phyloP scores from a whole-genome alignment of 2,113 vertebrate species.

The Columbina picui region DNA sequence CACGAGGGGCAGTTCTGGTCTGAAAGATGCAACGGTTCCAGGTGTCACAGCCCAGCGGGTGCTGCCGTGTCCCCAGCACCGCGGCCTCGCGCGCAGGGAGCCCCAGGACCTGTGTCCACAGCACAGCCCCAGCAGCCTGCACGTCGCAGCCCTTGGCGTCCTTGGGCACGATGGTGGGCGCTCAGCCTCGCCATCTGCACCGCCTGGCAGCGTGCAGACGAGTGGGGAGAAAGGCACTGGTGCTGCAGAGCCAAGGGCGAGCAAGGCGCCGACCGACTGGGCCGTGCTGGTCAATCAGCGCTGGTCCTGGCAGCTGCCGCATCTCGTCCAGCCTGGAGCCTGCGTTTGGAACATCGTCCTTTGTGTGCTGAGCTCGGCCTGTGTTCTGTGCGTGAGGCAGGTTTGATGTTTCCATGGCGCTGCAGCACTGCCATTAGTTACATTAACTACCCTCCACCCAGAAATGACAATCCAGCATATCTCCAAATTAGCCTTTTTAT shows the following conservation, averaged over 20 bases:
- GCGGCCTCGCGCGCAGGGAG: too few species aligned
- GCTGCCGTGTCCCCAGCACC: too few species aligned
- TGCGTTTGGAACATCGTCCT: neutral
- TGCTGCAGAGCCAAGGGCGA: neutral
- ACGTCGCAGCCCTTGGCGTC: rapidly evolving
- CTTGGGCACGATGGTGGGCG: rapidly evolving
- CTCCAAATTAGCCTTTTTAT: conserved; percentile 78
- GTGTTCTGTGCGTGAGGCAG: neutral
- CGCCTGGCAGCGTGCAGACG: rapidly evolving
- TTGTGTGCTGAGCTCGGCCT: neutral
- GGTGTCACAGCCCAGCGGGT: neutral
- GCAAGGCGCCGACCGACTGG: neutral
- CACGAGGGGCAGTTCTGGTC: neutral
- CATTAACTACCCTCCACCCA: conserved; percentile 23
- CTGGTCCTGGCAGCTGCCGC: neutral
- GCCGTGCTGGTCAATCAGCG: neutral
- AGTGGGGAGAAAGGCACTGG: neutral
- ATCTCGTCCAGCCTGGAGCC: neutral
- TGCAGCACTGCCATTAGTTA: neutral
- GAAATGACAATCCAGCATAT: conserved; percentile 59
- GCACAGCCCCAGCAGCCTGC: neutral
- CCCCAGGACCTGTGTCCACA: too few species aligned
- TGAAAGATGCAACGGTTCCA: neutral
- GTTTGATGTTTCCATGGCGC: neutral
- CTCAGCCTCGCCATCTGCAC: rapidly evolving